These are phyloP conservation scores for Diarsia dahlii DNA, from an alignment of 2,888 invertebrate species.

Conservation along the genomic window DNA sequence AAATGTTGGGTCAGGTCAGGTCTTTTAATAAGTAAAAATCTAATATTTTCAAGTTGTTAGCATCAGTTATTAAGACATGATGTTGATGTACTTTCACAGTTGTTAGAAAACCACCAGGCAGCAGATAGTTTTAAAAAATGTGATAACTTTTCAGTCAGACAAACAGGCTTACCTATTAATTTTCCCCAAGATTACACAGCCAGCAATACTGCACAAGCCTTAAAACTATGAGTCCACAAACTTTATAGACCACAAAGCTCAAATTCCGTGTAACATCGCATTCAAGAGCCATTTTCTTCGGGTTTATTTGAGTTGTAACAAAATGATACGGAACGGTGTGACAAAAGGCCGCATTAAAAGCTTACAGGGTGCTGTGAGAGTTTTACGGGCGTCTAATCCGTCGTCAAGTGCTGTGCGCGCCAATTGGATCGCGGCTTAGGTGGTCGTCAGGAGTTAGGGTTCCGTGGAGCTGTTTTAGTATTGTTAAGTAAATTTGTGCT, in stretches of 20 bases:
- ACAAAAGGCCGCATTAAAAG: conserved; percentile 67
- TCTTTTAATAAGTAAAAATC: background rate
- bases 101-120: background rate
- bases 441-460: conserved; percentile 56
- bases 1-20: too few species aligned
- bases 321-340: conserved; percentile 72
- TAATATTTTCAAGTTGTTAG: background rate
- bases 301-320: conserved; percentile 50
- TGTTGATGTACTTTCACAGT: background rate
- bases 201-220: background rate
- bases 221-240: conserved; percentile 24
- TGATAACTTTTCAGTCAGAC: too few species aligned
- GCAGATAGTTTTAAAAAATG: background rate
- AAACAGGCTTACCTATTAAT: background rate
- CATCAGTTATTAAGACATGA: background rate
- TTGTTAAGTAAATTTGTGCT: background rate
- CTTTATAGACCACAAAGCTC: conserved; percentile 20
- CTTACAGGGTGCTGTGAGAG: conserved; percentile 68
- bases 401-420: conserved; percentile 53
- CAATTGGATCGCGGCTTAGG: conserved; percentile 60
- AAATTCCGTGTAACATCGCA: conserved; percentile 25
- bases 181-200: background rate
- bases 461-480: conserved; percentile 22
- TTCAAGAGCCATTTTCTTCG: conserved; percentile 34
- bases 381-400: conserved; percentile 82